Evolutionary conservation across 1,140 invertebrate genomes (phyloP).

Genomic region (Popillia japonica): DNA sequence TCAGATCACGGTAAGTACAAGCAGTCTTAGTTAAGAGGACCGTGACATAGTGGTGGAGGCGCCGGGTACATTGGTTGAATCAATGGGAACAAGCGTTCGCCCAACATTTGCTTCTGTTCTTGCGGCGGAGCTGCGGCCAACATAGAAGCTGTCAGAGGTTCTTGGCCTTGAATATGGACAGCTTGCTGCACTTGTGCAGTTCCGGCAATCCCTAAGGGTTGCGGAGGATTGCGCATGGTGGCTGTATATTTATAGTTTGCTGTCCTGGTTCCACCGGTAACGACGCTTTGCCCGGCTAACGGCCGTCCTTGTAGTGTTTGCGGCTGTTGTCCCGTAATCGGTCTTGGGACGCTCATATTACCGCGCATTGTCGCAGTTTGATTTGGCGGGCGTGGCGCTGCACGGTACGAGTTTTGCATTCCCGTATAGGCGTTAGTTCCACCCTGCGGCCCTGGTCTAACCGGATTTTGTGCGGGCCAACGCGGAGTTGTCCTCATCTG

Average conservation of each 20-base stretch:
- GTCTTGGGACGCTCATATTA: constrained; percentile 78
- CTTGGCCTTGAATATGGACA: constrained; percentile 88
- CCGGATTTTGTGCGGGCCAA: constrained; percentile 84
- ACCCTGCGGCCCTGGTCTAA: constrained; percentile 74
- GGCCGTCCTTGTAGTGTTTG: constrained; percentile 62
- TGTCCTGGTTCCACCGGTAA: constrained; percentile 72
- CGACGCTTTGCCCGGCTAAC: constrained; percentile 69
- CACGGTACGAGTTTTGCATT: constrained; percentile 70
- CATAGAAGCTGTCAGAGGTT: constrained; percentile 95
- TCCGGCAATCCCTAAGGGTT: constrained; percentile 63
- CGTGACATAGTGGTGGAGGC: no score
- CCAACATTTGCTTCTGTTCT: constrained; percentile 99
- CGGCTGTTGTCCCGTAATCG: constrained; percentile 84
- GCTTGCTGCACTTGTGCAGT: constrained; percentile 73
- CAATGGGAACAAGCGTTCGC: constrained; percentile 96
- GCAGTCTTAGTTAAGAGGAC: no score
- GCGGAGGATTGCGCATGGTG: constrained; percentile 83
- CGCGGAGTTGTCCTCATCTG: constrained; percentile 87
- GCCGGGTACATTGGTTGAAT: constrained; percentile 94
- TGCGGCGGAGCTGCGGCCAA: constrained; percentile 91
- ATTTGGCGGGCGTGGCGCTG: constrained; percentile 62
- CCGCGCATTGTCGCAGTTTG: constrained; percentile 76
- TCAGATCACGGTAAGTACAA: no score
- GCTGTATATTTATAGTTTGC: constrained; percentile 87
- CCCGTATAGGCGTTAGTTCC: constrained; percentile 72